Conservation (phyloP, 2,888 invertebrate species). For the Ophion ventricosus region DNA sequence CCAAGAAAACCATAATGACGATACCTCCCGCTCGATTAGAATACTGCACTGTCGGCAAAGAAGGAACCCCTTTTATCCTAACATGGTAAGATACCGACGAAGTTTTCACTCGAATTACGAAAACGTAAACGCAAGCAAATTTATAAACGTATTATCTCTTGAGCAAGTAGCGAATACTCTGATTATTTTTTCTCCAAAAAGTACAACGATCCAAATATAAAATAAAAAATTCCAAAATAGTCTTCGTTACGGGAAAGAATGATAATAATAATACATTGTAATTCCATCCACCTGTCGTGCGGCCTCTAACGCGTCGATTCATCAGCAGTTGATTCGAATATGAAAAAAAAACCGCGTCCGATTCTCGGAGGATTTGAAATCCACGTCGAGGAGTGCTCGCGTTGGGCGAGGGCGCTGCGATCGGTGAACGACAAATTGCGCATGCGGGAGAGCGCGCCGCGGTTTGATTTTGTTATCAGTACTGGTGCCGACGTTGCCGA, state of each 20-base stretch:
- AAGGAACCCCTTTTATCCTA: background rate
- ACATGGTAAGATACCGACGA: background rate
- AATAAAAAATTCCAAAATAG: background rate
- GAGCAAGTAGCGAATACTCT: background rate
- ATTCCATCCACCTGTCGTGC: background rate
- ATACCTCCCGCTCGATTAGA: background rate
- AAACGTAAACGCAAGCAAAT: background rate
- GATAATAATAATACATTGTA: background rate
- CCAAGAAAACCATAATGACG: background rate
- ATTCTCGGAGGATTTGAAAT: slow-evolving; percentile 37
- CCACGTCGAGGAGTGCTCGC: background rate
- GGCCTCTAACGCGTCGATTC: background rate
- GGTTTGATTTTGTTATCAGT: slow-evolving; percentile 73
- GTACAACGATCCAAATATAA: background rate
- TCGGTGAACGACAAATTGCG: slow-evolving; percentile 51
- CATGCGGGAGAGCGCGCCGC: slow-evolving; percentile 67
- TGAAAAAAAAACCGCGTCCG: background rate
- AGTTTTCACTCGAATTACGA: background rate
- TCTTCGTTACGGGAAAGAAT: too few relatives aligned
- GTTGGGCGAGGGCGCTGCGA: slow-evolving; percentile 35
- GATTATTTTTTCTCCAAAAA: too few relatives aligned
- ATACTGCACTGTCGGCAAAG: background rate
- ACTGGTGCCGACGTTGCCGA: slow-evolving; percentile 70
- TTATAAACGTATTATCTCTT: background rate
- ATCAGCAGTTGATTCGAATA: background rate